Evolutionary conservation across 2,797 vertebrate genomes (phyloP).

Genomic region (Melanotaenia boesemani): DNA sequence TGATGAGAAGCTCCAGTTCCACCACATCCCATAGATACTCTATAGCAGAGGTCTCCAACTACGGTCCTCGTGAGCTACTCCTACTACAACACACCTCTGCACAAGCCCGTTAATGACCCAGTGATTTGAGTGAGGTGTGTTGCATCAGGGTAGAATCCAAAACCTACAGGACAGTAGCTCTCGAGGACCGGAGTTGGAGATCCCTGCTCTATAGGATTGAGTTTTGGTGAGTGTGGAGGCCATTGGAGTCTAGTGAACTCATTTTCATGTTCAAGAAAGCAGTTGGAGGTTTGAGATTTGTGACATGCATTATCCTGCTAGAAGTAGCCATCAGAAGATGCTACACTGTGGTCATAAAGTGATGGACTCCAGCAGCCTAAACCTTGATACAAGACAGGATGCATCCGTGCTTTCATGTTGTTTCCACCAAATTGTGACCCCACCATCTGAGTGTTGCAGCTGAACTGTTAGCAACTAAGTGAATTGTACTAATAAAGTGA

Average conservation of each 20-base stretch:
- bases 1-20: slow-evolving; percentile 54
- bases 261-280: no score
- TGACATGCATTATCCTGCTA: slow-evolving; percentile 21
- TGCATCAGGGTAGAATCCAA: no score
- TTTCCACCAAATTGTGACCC: background rate
- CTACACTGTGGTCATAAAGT: background rate
- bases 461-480: background rate
- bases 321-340: slow-evolving; percentile 53
- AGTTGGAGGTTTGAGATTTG: background rate
- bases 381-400: background rate
- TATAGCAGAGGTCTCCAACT: no score
- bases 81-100: no score
- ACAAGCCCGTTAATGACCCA: no score
- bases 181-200: no score
- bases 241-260: no score
- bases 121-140: no score
- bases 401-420: background rate
- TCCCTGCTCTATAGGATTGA: no score
- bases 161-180: no score
- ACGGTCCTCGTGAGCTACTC: no score
- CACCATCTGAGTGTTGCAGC: background rate
- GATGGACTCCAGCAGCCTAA: background rate
- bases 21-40: background rate
- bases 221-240: no score
- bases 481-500: background rate